A percentile compares a stretch with the other conserved stretches of the same genome.
Conservation (phyloP, 2,113 vertebrate species). For the Laticauda laticaudata region DNA sequence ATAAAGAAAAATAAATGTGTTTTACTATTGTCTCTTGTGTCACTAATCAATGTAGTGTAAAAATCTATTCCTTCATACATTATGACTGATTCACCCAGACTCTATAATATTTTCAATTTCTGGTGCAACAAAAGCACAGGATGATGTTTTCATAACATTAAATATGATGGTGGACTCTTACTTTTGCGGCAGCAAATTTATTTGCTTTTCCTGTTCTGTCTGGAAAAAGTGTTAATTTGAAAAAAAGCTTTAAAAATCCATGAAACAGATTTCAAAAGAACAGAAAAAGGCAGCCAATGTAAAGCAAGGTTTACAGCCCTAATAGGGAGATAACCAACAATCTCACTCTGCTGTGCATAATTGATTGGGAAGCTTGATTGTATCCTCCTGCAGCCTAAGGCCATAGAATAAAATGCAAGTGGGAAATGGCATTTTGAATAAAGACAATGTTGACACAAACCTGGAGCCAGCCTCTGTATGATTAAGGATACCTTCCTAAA, state of each 20-base stretch:
- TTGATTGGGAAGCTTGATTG: slow-evolving; percentile 57
- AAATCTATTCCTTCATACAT: background rate
- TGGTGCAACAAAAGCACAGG: background rate
- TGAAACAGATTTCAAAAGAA: background rate
- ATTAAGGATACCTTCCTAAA: background rate
- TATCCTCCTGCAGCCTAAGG: background rate
- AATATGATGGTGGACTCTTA: background rate
- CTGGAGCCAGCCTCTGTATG: background rate
- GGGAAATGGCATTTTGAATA: background rate
- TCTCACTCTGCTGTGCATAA: slow-evolving; percentile 57
- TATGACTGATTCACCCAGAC: background rate
- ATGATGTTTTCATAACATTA: background rate
- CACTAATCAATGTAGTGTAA: background rate
- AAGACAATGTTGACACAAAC: slow-evolving; percentile 4
- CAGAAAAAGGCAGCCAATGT: slow-evolving; percentile 3
- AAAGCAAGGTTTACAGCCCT: background rate
- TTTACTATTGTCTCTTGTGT: background rate
- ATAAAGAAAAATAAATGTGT: background rate
- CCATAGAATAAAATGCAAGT: slow-evolving; percentile 19
- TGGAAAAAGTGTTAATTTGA: background rate
- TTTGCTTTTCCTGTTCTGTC: background rate
- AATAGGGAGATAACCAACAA: slow-evolving; percentile 40
- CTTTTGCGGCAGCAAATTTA: background rate
- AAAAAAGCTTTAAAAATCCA: background rate
- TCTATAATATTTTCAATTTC: background rate